These are phyloP conservation scores for Lycaena phlaeas DNA, from an alignment of 2,888 invertebrate genomes.

Conservation along the genomic window DNA sequence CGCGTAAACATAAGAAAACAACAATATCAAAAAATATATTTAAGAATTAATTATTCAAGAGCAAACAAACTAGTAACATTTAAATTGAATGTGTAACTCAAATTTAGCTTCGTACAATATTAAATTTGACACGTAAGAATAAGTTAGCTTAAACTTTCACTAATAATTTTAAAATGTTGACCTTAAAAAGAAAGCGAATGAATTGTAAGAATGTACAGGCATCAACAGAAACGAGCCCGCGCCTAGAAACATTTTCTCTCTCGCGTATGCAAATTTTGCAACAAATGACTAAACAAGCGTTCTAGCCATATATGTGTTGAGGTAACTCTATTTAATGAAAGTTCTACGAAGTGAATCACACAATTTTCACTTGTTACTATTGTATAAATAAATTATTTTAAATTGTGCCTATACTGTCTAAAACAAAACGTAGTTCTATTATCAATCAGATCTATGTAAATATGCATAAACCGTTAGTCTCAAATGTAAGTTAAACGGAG, in stretches of 20 bases:
- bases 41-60: too few relatives aligned
- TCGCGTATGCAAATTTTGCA: conserved; percentile 35
- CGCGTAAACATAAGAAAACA: too few relatives aligned
- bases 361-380: not conserved
- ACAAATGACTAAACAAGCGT: not conserved
- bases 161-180: conserved; percentile 44
- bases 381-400: not conserved
- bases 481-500: conserved; percentile 19
- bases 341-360: not conserved
- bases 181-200: conserved; percentile 53
- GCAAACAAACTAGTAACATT: too few relatives aligned
- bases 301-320: not conserved
- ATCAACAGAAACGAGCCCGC: conserved; percentile 24
- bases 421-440: too few relatives aligned
- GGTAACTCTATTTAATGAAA: too few relatives aligned
- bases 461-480: conserved; percentile 41
- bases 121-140: too few relatives aligned
- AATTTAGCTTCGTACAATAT: too few relatives aligned
- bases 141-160: conserved; percentile 52
- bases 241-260: conserved; percentile 45
- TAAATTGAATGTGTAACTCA: too few relatives aligned
- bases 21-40: too few relatives aligned
- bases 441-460: too few relatives aligned
- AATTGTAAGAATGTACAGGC: conserved; percentile 40
- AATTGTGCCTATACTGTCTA: not conserved